Evolutionary conservation across 2,888 invertebrate genomes (phyloP).

Genomic region (Axea sp.): DNA sequence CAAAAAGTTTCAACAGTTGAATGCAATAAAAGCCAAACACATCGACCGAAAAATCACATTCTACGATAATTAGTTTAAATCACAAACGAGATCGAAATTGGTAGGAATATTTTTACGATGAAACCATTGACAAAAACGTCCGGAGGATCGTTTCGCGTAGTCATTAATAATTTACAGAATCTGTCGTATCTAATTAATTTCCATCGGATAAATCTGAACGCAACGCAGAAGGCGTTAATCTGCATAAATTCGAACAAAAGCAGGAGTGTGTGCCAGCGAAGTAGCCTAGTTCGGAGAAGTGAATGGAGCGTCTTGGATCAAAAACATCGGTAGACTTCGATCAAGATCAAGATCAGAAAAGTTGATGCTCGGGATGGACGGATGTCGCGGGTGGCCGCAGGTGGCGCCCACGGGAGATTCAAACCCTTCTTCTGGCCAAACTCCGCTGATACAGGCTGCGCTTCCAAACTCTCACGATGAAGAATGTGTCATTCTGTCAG

Average conservation of each 20-base stretch:
- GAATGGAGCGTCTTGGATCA: slow-evolving; percentile 65
- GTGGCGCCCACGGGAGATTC: slow-evolving; percentile 74
- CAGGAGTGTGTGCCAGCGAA: slow-evolving; percentile 25
- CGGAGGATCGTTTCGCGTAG: slow-evolving; percentile 6
- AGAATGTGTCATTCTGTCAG: slow-evolving; percentile 79
- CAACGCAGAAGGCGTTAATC: slow-evolving; percentile 58
- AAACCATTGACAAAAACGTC: slow-evolving; percentile 10
- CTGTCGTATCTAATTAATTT: slow-evolving; percentile 49
- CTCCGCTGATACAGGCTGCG: slow-evolving; percentile 66
- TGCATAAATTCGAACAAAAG: slow-evolving; percentile 58
- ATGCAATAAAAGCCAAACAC: no score
- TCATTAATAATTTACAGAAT: slow-evolving; percentile 44
- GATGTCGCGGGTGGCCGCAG: slow-evolving; percentile 76
- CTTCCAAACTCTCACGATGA: slow-evolving; percentile 75
- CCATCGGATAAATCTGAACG: slow-evolving; percentile 19
- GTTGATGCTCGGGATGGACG: slow-evolving; percentile 68
- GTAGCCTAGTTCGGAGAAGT: slow-evolving; percentile 65
- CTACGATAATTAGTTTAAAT: no score
- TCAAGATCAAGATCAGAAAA: slow-evolving; percentile 73
- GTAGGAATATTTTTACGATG: no score
- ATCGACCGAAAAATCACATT: no score
- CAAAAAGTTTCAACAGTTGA: no score
- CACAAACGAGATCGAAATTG: no score
- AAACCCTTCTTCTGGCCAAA: slow-evolving; percentile 70
- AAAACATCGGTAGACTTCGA: slow-evolving; percentile 71